Conservation (phyloP, 2,797 vertebrate species). For the Gambusia yucatana region DNA sequence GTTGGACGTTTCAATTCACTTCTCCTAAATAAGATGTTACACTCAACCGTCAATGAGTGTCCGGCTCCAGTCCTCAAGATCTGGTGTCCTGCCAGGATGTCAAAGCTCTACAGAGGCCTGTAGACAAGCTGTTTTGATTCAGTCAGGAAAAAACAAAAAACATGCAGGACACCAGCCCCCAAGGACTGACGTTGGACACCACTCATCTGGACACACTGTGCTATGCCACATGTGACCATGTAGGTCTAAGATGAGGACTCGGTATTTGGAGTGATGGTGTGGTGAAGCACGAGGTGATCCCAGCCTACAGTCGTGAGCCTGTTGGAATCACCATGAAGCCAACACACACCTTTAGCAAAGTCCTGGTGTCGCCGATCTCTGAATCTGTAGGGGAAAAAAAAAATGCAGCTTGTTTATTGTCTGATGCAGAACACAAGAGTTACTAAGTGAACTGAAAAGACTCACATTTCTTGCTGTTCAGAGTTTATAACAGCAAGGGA, state of each 20-base stretch:
- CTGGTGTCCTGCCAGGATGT: too few relatives aligned
- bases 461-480: slow-evolving; percentile 90
- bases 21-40: slow-evolving; percentile 11
- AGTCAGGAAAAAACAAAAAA: too few relatives aligned
- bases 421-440: background rate
- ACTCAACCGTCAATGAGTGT: background rate
- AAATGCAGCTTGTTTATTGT: slow-evolving; percentile 4
- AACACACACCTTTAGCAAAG: slow-evolving; percentile 89
- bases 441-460: background rate
- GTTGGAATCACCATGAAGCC: slow-evolving; percentile 85
- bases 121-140: too few relatives aligned
- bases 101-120: too few relatives aligned
- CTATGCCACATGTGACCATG: slow-evolving; percentile 9
- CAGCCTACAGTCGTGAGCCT: slow-evolving; percentile 92
- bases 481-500: slow-evolving; percentile 89
- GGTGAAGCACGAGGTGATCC: slow-evolving; percentile 96
- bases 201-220: background rate
- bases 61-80: too few relatives aligned
- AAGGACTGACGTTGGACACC: too few relatives aligned
- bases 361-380: slow-evolving; percentile 88
- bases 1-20: slow-evolving; percentile 12
- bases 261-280: slow-evolving; percentile 70
- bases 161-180: too few relatives aligned
- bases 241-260: slow-evolving; percentile 54
- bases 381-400: slow-evolving; percentile 76